Percentiles rank a stretch among this genome's conserved stretches.
Evolutionary conservation across 2,888 invertebrate genomes (phyloP).

Genomic region (Drosophila trichaetosa): DNA sequence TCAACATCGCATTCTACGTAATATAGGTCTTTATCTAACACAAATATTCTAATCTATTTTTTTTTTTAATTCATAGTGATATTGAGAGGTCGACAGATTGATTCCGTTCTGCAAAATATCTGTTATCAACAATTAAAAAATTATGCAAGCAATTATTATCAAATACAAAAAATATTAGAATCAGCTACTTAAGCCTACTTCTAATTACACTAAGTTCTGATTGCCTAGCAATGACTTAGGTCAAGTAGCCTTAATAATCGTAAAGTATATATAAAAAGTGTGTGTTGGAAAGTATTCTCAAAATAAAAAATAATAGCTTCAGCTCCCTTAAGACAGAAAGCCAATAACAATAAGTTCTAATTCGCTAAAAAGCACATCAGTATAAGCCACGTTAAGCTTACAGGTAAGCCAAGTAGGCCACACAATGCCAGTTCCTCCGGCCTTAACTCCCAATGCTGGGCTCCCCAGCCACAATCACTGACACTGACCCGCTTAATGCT

Average conservation of each 20-base stretch:
- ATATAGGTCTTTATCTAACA: background rate
- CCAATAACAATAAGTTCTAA: background rate
- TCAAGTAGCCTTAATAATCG: conserved; percentile 13
- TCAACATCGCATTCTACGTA: too few relatives aligned
- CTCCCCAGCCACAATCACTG: conserved; percentile 30
- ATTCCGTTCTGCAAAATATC: background rate
- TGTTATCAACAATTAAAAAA: background rate
- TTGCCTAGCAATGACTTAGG: background rate
- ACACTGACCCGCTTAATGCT: conserved; percentile 46
- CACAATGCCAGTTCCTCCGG: conserved; percentile 39
- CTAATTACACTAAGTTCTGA: background rate
- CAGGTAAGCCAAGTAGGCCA: conserved; percentile 45
- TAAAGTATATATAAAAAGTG: background rate
- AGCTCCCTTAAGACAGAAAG: background rate
- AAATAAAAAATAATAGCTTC: background rate
- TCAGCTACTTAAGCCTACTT: background rate
- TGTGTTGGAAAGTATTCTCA: background rate
- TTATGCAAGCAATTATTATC: background rate
- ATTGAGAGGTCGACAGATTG: background rate
- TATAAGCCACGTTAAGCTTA: background rate
- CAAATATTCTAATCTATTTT: background rate
- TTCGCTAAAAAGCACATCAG: background rate
- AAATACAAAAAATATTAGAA: background rate
- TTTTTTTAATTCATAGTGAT: background rate
- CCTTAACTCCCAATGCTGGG: conserved; percentile 10